Percentiles rank a stretch among this genome's conserved stretches.
Evolutionary conservation across 2,888 invertebrate species (phyloP).

Genomic region (Ceraclea dissimilis): DNA sequence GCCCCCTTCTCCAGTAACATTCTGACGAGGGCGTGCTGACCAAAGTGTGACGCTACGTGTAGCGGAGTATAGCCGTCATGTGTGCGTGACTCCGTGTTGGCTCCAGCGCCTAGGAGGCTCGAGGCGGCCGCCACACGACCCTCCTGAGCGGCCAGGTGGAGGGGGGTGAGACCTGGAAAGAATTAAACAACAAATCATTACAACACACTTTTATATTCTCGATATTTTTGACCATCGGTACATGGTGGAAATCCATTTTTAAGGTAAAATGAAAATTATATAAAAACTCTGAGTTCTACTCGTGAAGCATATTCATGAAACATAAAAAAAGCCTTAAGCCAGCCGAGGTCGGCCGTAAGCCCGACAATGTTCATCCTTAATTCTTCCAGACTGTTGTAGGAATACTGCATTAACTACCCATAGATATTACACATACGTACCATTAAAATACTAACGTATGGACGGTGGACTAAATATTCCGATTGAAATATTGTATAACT

Average conservation of each 20-base stretch:
- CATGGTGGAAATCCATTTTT: too few species aligned
- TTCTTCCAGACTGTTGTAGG: too few species aligned
- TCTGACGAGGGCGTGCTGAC: conserved; percentile 85
- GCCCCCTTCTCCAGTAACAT: conserved; percentile 85
- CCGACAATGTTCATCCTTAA: too few species aligned
- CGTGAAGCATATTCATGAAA: too few species aligned
- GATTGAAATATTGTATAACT: too few species aligned
- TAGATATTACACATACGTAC: background rate
- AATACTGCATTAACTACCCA: background rate
- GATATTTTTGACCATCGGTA: too few species aligned
- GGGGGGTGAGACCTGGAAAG: conserved; percentile 69
- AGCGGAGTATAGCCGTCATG: conserved; percentile 91
- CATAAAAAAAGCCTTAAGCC: too few species aligned
- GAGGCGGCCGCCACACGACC: conserved; percentile 83
- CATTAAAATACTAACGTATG: too few species aligned
- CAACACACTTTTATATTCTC: background rate
- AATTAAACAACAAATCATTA: background rate
- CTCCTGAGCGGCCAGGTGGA: conserved; percentile 93
- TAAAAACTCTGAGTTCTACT: background rate
- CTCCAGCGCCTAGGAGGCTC: conserved; percentile 70
- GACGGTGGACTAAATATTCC: too few species aligned
- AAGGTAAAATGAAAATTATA: background rate
- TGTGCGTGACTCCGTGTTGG: conserved; percentile 63
- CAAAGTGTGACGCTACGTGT: conserved; percentile 96
- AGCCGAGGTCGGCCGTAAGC: too few species aligned